Evolutionary conservation across 2,888 invertebrate genomes (phyloP), one percentile per base, ranked within the genome.

Genomic region (Andrena fulva): DNA sequence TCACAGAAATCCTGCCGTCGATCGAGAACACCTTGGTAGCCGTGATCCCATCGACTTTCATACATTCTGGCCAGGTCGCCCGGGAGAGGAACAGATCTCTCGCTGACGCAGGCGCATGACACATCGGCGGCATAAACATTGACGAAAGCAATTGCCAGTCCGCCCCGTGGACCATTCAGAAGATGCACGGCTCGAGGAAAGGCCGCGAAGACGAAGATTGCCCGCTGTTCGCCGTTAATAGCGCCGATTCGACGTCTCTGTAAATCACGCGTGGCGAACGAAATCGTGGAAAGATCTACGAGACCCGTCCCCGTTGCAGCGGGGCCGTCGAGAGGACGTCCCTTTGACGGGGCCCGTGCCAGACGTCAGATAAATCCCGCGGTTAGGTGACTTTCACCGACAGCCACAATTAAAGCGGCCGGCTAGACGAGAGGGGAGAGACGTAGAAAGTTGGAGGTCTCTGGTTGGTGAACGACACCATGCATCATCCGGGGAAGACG

Each of bases 391-490:
- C 82, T 74, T 74, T 82, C 82, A 78, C 82, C 67, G 62, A 20
- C 54, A 48, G 59, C 63, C 54, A 68, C 74, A 84, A 77, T 84
- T 77, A 85, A 84, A 84, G 66, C 52, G 50, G 66, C 24, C 31
- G 60, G 72, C 48, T 56, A 56, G 79, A 74, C 66, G 35, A 48
- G 54, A 7, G 24, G 6, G 74, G 59, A 64, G 52, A 56, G 68
- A 20, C 71, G 78, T 69, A 66, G 85, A 85, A 85, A 85, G 79
- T 62, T 66, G 31, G 63, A 62, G 60, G 66, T 12, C 63, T 42
- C 42, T 42, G 74, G 20, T 68, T 77, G 77, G 79, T 74, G 83
- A 86, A 85, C 77, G 88, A 88, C 86, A 87, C 76, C 77, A 66
- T 82, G 79, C 82, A 79, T 84, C 84, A 80, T 62, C 68, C 54